Conservation (phyloP, 2,797 vertebrate genomes). For the Darevskia nairensis region DNA sequence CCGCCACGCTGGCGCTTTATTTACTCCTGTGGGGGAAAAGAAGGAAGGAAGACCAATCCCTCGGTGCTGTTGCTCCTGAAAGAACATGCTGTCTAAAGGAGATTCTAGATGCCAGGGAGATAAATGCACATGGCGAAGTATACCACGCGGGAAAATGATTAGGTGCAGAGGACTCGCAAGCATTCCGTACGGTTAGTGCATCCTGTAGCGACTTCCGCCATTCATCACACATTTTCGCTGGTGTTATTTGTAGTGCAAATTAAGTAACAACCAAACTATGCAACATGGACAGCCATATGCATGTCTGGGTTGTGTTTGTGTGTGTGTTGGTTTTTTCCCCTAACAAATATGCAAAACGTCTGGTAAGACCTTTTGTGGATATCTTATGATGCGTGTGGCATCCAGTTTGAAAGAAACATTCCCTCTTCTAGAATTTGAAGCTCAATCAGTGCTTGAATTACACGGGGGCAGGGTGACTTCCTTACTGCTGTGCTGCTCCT, state of each 20-base stretch:
- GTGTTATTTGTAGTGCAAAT: constrained; percentile 7
- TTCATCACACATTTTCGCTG: background rate
- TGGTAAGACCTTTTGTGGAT: background rate
- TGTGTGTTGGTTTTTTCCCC: background rate
- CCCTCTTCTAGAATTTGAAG: background rate
- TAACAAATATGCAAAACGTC: background rate
- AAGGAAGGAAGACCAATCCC: background rate
- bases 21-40: background rate
- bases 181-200: background rate
- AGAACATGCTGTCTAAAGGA: background rate
- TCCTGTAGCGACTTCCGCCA: background rate
- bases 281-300: background rate
- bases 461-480: too few relatives aligned
- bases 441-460: background rate
- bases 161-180: background rate
- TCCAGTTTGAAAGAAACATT: background rate
- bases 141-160: constrained; percentile 21
- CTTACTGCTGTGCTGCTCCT: background rate
- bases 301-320: background rate
- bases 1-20: background rate
- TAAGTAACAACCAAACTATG: too few relatives aligned
- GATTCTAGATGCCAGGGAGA: constrained; percentile 1
- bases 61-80: background rate
- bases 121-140: background rate
- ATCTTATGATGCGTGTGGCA: background rate